Conservation (phyloP, 1,140 invertebrate species). For the Drosophila azteca region DNA sequence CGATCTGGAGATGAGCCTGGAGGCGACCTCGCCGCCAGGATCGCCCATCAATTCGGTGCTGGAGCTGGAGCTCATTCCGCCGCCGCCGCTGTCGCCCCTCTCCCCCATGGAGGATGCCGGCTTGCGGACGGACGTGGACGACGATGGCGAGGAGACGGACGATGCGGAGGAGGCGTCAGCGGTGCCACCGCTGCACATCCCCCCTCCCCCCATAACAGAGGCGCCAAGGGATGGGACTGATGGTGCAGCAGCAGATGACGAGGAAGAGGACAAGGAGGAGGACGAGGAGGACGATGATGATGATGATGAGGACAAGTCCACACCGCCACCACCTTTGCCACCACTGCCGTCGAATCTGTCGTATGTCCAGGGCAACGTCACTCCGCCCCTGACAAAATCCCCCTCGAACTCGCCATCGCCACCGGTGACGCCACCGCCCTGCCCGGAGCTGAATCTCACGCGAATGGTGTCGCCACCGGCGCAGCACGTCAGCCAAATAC, state of each 20-base stretch:
- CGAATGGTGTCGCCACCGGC: constrained; percentile 78
- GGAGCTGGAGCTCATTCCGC: constrained; percentile 72
- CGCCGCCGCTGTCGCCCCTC: constrained; percentile 70
- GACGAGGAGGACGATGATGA: constrained; percentile 47
- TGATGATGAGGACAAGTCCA: constrained; percentile 70
- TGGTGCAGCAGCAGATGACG: constrained; percentile 17
- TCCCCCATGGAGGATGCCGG: constrained; percentile 67
- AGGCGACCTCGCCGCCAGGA: constrained; percentile 39
- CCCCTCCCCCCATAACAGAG: constrained; percentile 22
- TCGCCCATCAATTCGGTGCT: constrained; percentile 72
- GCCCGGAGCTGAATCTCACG: constrained; percentile 62
- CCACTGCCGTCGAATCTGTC: constrained; percentile 78
- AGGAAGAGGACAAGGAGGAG: constrained; percentile 25
- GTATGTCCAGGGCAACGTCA: constrained; percentile 71
- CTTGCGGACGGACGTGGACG: constrained; percentile 60
- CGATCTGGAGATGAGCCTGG: constrained; percentile 34
- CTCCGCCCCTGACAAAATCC: constrained; percentile 73
- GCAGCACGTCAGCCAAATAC: constrained; percentile 63
- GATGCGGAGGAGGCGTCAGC: constrained; percentile 46
- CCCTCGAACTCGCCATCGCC: constrained; percentile 79
- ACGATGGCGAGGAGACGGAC: constrained; percentile 67
- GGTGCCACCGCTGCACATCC: neutral
- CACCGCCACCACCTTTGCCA: constrained; percentile 76
- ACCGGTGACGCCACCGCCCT: constrained; percentile 73
- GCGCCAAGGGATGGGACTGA: neutral